These are phyloP conservation scores for Oophaga sylvatica DNA, from an alignment of 2,797 vertebrate species.

Conservation along the genomic window DNA sequence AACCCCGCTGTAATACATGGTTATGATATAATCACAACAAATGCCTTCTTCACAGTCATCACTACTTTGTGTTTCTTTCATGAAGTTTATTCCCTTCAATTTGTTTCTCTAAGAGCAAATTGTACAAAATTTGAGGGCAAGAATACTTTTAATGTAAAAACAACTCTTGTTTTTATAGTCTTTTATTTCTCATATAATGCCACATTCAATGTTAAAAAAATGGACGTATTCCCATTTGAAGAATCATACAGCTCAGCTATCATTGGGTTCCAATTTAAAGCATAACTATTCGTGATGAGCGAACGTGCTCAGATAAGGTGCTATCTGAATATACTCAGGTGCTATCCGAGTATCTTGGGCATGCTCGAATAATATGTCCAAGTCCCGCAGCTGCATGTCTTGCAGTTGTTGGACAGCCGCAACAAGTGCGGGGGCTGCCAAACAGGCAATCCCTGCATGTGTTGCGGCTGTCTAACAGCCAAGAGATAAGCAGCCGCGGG, in stretches of 20 bases:
- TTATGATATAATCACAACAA: constrained; percentile 49
- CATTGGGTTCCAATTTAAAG: background rate
- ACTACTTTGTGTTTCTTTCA: constrained; percentile 47
- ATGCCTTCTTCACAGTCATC: constrained; percentile 46
- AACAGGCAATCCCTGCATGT: no score
- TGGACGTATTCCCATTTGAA: background rate
- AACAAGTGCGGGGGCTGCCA: no score
- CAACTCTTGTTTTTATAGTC: constrained; percentile 18
- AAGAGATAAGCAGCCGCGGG: no score
- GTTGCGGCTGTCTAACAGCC: no score
- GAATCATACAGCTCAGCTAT: background rate
- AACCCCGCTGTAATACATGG: constrained; percentile 36
- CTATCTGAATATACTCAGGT: no score
- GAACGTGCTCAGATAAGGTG: no score
- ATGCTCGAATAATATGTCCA: no score
- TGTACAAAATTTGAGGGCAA: constrained; percentile 11
- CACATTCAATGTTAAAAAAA: background rate
- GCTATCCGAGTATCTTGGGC: no score
- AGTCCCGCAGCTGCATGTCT: no score
- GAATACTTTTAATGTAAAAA: constrained; percentile 11
- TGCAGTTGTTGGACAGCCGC: no score
- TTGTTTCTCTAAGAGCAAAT: constrained; percentile 30
- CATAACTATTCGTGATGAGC: no score
- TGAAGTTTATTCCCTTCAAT: constrained; percentile 47
- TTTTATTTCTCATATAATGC: background rate